A percentile compares a stretch with the other conserved stretches of the same genome.
These are phyloP conservation scores for Gryllus bimaculatus DNA, from an alignment of 1,140 invertebrate species.

Conservation along the genomic window DNA sequence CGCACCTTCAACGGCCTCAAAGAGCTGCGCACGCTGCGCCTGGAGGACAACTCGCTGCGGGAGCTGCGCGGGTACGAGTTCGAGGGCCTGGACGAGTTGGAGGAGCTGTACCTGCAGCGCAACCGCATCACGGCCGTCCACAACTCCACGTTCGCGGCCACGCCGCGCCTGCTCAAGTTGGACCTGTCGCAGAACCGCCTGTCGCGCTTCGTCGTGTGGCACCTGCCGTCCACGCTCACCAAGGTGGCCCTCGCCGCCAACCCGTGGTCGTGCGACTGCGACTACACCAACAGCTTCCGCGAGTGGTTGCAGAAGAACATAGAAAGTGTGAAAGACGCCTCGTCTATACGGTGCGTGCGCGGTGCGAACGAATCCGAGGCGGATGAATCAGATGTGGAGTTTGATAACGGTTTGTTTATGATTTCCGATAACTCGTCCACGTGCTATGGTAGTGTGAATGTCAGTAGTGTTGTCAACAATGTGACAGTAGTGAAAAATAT, in stretches of 20 bases:
- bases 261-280: conserved; percentile 82
- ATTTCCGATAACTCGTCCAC: conserved; percentile 28
- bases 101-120: conserved; percentile 52
- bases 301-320: conserved; percentile 60
- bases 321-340: conserved; percentile 51
- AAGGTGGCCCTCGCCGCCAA: conserved; percentile 64
- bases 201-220: conserved; percentile 63
- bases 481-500: conserved; percentile 24
- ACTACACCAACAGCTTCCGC: conserved; percentile 65
- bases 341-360: conserved; percentile 38
- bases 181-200: conserved; percentile 70
- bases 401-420: conserved; percentile 47
- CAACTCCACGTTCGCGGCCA: conserved; percentile 64
- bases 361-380: conserved; percentile 53
- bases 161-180: conserved; percentile 59
- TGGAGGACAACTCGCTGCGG: conserved; percentile 68
- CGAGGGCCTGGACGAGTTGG: conserved; percentile 52
- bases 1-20: conserved; percentile 80
- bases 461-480: conserved; percentile 28
- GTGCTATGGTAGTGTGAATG: conserved; percentile 22
- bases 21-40: conserved; percentile 68
- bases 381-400: conserved; percentile 38
- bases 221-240: conserved; percentile 53
- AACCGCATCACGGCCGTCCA: conserved; percentile 62
- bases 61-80: conserved; percentile 64